Percentiles rank a stretch among this genome's conserved stretches.
Conservation (phyloP, 2,888 invertebrate species). For the Chelonus formosanus region DNA sequence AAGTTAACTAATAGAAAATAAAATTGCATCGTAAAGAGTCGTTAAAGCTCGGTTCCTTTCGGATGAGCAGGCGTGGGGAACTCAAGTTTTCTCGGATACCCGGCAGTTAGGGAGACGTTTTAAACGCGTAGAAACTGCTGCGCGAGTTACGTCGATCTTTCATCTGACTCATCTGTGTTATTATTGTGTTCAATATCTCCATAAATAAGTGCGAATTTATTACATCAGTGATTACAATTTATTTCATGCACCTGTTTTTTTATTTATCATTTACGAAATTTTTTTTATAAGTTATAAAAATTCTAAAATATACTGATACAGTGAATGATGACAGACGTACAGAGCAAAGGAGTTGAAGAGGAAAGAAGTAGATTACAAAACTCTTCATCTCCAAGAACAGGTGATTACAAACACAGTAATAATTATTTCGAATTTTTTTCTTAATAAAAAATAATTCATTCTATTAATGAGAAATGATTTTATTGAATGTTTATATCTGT, state of each 20-base stretch:
- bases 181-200: neutral
- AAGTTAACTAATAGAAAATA: too few relatives aligned
- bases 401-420: conserved; percentile 39
- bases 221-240: neutral
- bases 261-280: neutral
- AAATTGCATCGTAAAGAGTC: conserved; percentile 21
- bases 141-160: conserved; percentile 38
- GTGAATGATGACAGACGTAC: conserved; percentile 57
- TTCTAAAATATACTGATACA: neutral
- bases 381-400: conserved; percentile 52
- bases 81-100: conserved; percentile 49
- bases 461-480: too few relatives aligned
- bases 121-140: conserved; percentile 53
- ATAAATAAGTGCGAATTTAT: neutral
- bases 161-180: neutral
- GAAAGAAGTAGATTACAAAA: conserved; percentile 46
- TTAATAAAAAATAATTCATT: too few relatives aligned
- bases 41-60: conserved; percentile 34
- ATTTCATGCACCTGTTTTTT: neutral
- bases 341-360: conserved; percentile 51
- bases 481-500: too few relatives aligned
- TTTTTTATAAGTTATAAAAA: neutral
- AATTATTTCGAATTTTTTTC: neutral
- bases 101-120: conserved; percentile 55
- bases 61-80: conserved; percentile 45